Base-by-base conservation (phyloP, 2,113 vertebrate genomes). In the Sinocyclocheilus rhinocerous region DNA sequence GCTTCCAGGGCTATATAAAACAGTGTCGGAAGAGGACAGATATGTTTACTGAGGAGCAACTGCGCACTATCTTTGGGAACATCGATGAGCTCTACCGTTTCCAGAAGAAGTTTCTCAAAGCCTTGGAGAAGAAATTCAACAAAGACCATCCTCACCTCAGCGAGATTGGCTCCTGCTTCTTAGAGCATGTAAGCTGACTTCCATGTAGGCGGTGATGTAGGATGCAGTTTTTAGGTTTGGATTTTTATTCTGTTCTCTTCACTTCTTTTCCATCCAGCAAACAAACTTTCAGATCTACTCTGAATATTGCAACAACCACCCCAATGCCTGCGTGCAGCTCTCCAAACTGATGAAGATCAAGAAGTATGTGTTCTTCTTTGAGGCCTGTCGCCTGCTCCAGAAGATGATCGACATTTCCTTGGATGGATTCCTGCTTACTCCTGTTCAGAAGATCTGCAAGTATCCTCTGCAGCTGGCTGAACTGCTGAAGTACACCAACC, bases 361-460 rank as follows among this genome's bases (percentile, higher is more conserved):
- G 94, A 98, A 98, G 92, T 99, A 98, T 0, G 95, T 97, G 79
- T 97, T 98, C 93, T 99, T 99, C 95, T 98, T 99, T 0, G 98
- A 99, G 91, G 97, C 97, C 20, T 99, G 97, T 88, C 95, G 98
- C 7, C 93, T 99, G 89, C 96, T 99, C 24, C 98, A 98, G 91
- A 97, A 95, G 90, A 99, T 99, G 97, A 99, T 99, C 0, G 96
- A 98, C 93, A 99, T 98, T 89, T 98, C 97, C 2, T 89, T 99
- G 89, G 97, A 99, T 0, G 97, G 98, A 11, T 99, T 99, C 92
- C 92, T 99, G 90, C 96, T 99, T 86, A 99, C 97, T 0, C 97
- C 97, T 0, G 98, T 99, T 79, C 98, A 99, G 94, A 99, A 99
- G 91, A 99, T 99, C 94, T 99, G 98, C 96, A 99, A 99, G 90